Conservation (phyloP, 2,888 invertebrate species). For the Diarsia mendica region DNA sequence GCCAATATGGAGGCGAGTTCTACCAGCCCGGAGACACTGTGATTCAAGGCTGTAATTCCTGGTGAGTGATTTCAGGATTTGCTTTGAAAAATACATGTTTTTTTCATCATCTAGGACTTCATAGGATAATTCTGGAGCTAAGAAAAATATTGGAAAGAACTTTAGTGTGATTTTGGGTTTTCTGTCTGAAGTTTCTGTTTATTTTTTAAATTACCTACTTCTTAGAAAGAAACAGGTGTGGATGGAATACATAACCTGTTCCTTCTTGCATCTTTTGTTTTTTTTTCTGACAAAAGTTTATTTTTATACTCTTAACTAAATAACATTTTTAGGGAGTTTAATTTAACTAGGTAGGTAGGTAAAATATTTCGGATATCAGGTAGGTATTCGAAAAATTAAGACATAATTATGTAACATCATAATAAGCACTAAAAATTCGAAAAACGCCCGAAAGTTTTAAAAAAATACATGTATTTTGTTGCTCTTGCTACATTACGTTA, state of each 20-base stretch:
- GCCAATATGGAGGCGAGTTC: conserved; percentile 88
- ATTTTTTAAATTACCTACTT: too few species aligned
- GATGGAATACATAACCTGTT: too few species aligned
- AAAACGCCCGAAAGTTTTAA: background rate
- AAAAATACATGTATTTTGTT: conserved; percentile 22
- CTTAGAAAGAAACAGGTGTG: too few species aligned
- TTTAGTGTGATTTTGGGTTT: background rate
- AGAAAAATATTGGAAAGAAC: background rate
- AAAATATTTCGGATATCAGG: too few species aligned
- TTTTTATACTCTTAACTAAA: too few species aligned
- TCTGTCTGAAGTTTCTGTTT: background rate
- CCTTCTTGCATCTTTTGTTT: too few species aligned
- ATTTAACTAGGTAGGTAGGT: background rate
- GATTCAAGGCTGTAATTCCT: conserved; percentile 93
- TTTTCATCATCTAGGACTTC: background rate
- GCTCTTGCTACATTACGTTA: conserved; percentile 4
- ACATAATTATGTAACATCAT: background rate
- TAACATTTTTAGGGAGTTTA: too few species aligned
- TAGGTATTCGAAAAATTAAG: too few species aligned
- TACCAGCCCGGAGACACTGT: conserved; percentile 88
- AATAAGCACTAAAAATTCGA: background rate
- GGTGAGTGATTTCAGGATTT: conserved; percentile 88
- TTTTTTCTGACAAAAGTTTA: background rate
- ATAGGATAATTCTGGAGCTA: background rate
- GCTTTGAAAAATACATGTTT: background rate